These are phyloP conservation scores for Gadus chalcogrammus DNA, from an alignment of 2,113 vertebrate genomes.

Conservation along the genomic window DNA sequence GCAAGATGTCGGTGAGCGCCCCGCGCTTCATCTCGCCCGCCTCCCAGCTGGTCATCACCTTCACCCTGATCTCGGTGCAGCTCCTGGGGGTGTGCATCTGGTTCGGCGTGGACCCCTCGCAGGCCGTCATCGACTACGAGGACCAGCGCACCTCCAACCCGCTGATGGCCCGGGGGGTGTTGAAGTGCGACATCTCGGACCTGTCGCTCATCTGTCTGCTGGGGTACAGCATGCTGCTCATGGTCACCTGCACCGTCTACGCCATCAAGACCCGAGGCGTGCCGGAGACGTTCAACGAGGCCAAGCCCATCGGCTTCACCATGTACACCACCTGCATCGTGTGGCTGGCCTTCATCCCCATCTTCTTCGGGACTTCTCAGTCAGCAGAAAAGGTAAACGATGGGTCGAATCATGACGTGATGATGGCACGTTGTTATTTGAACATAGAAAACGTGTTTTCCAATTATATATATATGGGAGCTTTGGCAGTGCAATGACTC, in stretches of 20 bases:
- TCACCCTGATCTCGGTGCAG: constrained; percentile 94
- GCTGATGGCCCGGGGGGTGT: constrained; percentile 81
- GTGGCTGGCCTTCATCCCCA: constrained; percentile 97
- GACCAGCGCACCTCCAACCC: constrained; percentile 94
- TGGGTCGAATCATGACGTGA: not conserved
- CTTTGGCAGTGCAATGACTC: no score
- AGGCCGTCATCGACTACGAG: constrained; percentile 93
- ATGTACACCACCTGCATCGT: constrained; percentile 99
- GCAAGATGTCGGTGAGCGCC: constrained; percentile 90
- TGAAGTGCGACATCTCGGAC: constrained; percentile 92
- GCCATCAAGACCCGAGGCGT: constrained; percentile 96
- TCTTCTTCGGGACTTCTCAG: constrained; percentile 96
- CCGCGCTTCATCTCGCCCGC: constrained; percentile 93
- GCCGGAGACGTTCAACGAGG: constrained; percentile 96
- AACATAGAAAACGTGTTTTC: no score
- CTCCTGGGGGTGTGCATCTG: constrained; percentile 92
- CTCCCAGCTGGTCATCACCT: constrained; percentile 93
- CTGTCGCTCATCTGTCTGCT: constrained; percentile 96
- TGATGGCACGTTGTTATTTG: no score
- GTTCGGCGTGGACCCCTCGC: constrained; percentile 93
- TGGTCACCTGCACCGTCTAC: constrained; percentile 97
- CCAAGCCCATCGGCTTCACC: constrained; percentile 97
- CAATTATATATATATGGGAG: no score
- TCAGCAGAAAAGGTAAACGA: constrained; percentile 79
- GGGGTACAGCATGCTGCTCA: constrained; percentile 96